Evolutionary conservation across 2,888 invertebrate genomes (phyloP).

Genomic region (Crematogaster levior): DNA sequence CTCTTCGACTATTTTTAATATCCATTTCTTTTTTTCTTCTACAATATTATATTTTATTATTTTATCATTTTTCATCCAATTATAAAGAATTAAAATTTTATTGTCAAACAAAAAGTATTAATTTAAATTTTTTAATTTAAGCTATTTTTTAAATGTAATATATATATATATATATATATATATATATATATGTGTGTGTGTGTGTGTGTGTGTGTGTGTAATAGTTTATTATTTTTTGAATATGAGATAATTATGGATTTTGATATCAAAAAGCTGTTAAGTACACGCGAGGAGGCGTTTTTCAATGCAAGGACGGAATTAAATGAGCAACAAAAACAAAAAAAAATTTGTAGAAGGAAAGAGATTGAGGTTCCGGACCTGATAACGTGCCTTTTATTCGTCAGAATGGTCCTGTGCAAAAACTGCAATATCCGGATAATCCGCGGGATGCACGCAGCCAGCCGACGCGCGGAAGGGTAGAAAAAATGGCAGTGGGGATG

Average conservation of each 20-base stretch:
- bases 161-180: no score
- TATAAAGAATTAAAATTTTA: not conserved
- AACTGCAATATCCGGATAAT: conserved; percentile 67
- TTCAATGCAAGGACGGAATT: not conserved
- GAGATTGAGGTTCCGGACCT: conserved; percentile 29
- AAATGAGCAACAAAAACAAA: conserved; percentile 16
- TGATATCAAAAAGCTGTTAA: not conserved
- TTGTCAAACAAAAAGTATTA: not conserved
- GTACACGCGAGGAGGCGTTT: not conserved
- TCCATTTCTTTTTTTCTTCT: not conserved
- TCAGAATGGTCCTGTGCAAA: conserved; percentile 50
- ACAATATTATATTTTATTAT: conserved; percentile 1
- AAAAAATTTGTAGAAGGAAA: conserved; percentile 2
- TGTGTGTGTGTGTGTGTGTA: no score
- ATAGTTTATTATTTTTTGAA: not conserved
- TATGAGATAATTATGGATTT: not conserved
- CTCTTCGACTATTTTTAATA: not conserved
- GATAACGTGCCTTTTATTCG: conserved; percentile 60
- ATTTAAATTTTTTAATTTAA: not conserved
- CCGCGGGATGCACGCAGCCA: conserved; percentile 43
- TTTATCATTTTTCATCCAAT: not conserved
- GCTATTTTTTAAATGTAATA: not conserved
- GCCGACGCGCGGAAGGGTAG: conserved; percentile 1
- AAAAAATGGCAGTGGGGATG: conserved; percentile 45
- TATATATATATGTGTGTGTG: no score